Percentiles rank a stretch among this genome's conserved stretches.
phyloP scores from a whole-genome alignment of 2,113 vertebrate species.

The Caranx ignobilis region DNA sequence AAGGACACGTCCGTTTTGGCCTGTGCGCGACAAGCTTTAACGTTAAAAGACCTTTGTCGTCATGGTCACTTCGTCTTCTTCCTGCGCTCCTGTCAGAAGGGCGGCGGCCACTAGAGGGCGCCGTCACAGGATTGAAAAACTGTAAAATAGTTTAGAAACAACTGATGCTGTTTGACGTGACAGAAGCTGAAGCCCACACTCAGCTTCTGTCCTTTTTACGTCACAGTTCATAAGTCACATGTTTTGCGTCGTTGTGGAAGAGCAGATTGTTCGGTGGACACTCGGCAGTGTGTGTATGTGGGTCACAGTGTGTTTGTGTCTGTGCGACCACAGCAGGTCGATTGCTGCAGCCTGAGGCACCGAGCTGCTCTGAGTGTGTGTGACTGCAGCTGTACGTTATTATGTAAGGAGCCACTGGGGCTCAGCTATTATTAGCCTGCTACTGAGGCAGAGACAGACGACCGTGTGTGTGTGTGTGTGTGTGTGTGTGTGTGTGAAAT shows the following conservation, averaged over 20 bases:
- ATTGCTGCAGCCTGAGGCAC: slow-evolving; percentile 32
- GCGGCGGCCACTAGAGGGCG: too few species aligned
- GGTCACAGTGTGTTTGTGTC: neutral
- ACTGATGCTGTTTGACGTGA: too few species aligned
- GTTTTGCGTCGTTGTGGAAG: neutral
- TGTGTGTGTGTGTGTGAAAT: neutral
- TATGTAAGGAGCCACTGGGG: slow-evolving; percentile 52
- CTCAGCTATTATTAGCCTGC: slow-evolving; percentile 65
- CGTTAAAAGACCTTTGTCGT: too few species aligned
- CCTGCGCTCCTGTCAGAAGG: too few species aligned
- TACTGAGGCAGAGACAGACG: slow-evolving; percentile 35
- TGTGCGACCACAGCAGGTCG: slow-evolving; percentile 13
- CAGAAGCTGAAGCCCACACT: too few species aligned
- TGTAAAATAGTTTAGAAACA: too few species aligned
- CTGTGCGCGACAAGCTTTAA: too few species aligned
- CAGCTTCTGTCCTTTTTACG: too few species aligned
- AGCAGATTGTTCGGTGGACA: neutral
- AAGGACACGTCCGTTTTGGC: too few species aligned
- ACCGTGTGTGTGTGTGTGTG: slow-evolving; percentile 21
- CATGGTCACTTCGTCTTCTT: too few species aligned
- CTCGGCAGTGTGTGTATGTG: neutral
- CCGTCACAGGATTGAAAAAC: too few species aligned
- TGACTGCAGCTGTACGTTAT: slow-evolving; percentile 47
- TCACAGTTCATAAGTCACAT: neutral
- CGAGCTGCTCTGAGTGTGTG: neutral